Percentiles rank a stretch among this genome's conserved stretches.
Evolutionary conservation across 2,888 invertebrate genomes (phyloP).

Genomic region (Stictocephala bisonia): DNA sequence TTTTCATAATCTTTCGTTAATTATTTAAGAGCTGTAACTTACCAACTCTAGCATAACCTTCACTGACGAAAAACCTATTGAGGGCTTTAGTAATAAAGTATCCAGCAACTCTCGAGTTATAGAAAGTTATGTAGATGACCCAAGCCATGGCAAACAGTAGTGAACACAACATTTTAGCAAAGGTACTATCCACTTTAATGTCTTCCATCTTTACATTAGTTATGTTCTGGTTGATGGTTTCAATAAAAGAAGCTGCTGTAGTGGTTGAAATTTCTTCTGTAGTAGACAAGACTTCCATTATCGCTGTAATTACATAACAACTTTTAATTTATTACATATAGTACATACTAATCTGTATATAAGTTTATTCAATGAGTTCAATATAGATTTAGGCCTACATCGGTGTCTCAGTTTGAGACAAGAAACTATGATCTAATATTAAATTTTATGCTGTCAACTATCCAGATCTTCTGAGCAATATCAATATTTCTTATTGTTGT

Average conservation of each 20-base stretch:
- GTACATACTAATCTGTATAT: too few relatives aligned
- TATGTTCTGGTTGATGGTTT: slow-evolving; percentile 45
- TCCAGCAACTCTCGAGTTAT: slow-evolving; percentile 92
- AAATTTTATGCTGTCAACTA: too few relatives aligned
- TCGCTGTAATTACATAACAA: neutral
- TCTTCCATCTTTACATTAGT: slow-evolving; percentile 65
- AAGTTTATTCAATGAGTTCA: too few relatives aligned
- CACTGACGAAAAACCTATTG: slow-evolving; percentile 86
- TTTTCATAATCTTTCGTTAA: too few relatives aligned
- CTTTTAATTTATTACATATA: neutral
- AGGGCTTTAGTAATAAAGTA: slow-evolving; percentile 89
- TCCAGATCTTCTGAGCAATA: too few relatives aligned
- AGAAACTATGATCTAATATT: too few relatives aligned
- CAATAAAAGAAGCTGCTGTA: slow-evolving; percentile 20
- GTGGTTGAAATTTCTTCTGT: slow-evolving; percentile 15
- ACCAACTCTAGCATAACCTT: slow-evolving; percentile 92
- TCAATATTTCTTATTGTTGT: too few relatives aligned
- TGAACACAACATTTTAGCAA: slow-evolving; percentile 81
- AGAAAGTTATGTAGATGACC: slow-evolving; percentile 95
- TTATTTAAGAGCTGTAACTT: too few relatives aligned
- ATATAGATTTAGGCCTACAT: too few relatives aligned
- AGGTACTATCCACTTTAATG: slow-evolving; percentile 82
- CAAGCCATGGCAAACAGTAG: slow-evolving; percentile 86
- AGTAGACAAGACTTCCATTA: slow-evolving; percentile 6
- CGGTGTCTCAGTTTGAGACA: too few relatives aligned